These are phyloP conservation scores for Trissolcus japonicus DNA, from an alignment of 2,888 invertebrate species.

Conservation along the genomic window DNA sequence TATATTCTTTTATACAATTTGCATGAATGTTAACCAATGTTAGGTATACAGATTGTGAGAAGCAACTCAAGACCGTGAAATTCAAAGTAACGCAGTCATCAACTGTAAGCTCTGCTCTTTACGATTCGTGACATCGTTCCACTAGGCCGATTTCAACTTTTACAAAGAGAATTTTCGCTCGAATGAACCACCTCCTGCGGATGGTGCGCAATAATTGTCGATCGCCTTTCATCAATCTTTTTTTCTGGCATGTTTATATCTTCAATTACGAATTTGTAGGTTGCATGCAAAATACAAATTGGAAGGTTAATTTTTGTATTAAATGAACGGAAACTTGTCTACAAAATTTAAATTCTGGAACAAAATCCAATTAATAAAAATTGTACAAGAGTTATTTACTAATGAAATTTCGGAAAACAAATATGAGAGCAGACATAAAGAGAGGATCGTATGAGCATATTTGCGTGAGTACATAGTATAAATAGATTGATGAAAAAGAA, in stretches of 20 bases:
- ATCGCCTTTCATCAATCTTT: conserved; percentile 23
- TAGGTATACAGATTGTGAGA: conserved; percentile 31
- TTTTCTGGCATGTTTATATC: conserved; percentile 25
- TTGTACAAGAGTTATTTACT: background rate
- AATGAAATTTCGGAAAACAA: conserved; percentile 28
- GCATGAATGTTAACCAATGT: no score
- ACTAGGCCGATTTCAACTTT: conserved; percentile 38
- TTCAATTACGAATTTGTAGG: background rate
- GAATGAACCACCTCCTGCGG: conserved; percentile 38
- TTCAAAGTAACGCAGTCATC: conserved; percentile 43
- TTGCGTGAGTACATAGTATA: conserved; percentile 33
- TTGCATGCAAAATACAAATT: background rate
- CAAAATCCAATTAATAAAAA: background rate
- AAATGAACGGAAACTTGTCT: no score
- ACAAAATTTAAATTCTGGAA: no score
- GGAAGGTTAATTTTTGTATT: no score
- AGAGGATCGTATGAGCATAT: conserved; percentile 36
- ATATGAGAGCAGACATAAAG: conserved; percentile 19
- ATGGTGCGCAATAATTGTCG: conserved; percentile 26
- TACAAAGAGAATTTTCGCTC: conserved; percentile 49
- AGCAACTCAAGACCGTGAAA: conserved; percentile 44
- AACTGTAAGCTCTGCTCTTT: conserved; percentile 41
- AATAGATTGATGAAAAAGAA: conserved; percentile 43
- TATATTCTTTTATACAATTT: no score
- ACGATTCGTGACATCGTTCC: conserved; percentile 55